Conservation (phyloP, 2,888 invertebrate species). For the Ophion slaviceki region DNA sequence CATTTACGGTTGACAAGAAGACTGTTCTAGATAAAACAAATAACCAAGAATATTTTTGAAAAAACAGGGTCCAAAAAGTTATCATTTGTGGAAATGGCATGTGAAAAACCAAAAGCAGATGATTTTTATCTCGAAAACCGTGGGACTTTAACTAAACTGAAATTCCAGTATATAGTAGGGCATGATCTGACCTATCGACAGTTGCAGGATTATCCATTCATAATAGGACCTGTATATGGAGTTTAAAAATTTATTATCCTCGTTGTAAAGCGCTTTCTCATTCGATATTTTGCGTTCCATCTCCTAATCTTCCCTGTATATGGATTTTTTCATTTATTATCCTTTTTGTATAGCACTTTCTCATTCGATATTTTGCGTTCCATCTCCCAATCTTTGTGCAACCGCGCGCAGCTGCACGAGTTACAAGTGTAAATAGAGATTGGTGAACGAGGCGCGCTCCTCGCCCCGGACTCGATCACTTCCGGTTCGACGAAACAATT, state of each 20-base stretch:
- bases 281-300: constrained; percentile 31
- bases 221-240: too few species aligned
- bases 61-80: too few species aligned
- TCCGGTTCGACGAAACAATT: constrained; percentile 52
- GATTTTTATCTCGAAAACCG: too few species aligned
- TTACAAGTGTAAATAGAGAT: constrained; percentile 40
- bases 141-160: too few species aligned
- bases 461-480: constrained; percentile 42
- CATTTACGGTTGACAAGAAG: too few species aligned
- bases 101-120: too few species aligned
- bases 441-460: constrained; percentile 27
- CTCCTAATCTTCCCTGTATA: constrained; percentile 4
- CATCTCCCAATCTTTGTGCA: constrained; percentile 25
- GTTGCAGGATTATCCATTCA: too few species aligned
- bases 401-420: constrained; percentile 8
- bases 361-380: constrained; percentile 30
- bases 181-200: too few species aligned
- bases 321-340: constrained; percentile 5
- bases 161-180: too few species aligned
- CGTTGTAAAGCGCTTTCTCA: constrained; percentile 20
- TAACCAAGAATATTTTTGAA: too few species aligned
- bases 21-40: too few species aligned
- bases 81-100: too few species aligned
- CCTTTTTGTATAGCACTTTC: constrained; percentile 14
- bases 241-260: not conserved